Conservation (phyloP, 1,140 invertebrate genomes). For the Pissodes strobi region DNA sequence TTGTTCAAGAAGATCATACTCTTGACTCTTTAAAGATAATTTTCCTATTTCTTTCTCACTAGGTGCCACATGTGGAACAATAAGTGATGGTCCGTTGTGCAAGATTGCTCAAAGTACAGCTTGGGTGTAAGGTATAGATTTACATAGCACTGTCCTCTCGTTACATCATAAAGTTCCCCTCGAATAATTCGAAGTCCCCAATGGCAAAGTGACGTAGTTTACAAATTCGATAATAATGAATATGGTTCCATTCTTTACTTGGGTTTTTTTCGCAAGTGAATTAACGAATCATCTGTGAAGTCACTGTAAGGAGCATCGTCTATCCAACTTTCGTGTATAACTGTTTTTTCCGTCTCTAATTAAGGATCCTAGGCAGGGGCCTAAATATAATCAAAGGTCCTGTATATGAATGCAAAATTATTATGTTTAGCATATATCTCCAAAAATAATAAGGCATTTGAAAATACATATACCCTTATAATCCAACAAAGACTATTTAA, state of each 20-base stretch:
- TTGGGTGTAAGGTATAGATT: constrained; percentile 80
- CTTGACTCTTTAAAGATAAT: constrained; percentile 72
- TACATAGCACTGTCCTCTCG: constrained; percentile 61
- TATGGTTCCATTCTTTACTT: constrained; percentile 66
- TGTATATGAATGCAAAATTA: too few species aligned
- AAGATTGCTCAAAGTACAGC: constrained; percentile 80
- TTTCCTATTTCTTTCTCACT: constrained; percentile 74
- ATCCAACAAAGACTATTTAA: too few species aligned
- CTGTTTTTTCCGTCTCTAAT: too few species aligned
- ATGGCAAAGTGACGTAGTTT: constrained; percentile 87
- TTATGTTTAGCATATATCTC: too few species aligned
- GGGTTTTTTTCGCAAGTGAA: constrained; percentile 65
- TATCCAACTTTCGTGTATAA: too few species aligned
- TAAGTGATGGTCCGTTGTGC: constrained; percentile 80
- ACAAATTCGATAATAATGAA: too few species aligned
- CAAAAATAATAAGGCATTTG: too few species aligned
- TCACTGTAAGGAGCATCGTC: too few species aligned
- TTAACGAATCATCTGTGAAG: too few species aligned
- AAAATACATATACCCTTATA: too few species aligned
- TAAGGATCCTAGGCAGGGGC: too few species aligned
- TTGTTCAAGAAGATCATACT: constrained; percentile 88
- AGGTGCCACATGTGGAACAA: constrained; percentile 87
- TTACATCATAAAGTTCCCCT: constrained; percentile 69
- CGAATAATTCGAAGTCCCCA: constrained; percentile 75
- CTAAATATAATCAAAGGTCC: too few species aligned